Evolutionary conservation across 2,888 invertebrate genomes (phyloP).

Genomic region (Sarcophaga rosellei): DNA sequence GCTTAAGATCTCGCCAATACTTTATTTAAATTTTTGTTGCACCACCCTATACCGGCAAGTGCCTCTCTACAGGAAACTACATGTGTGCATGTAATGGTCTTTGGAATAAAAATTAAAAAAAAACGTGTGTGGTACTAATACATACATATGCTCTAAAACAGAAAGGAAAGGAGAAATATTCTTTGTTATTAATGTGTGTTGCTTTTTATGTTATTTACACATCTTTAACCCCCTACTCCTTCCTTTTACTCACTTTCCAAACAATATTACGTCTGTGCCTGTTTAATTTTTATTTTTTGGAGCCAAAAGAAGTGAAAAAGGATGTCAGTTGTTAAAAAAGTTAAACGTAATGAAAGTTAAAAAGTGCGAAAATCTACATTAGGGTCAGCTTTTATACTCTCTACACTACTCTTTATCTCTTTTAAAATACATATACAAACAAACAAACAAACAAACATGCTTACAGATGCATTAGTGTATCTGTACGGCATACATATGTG

Average conservation of each 20-base stretch:
- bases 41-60: background rate
- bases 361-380: slow-evolving; percentile 69
- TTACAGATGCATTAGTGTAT: background rate
- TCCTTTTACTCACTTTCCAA: background rate
- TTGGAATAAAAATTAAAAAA: background rate
- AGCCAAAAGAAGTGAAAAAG: slow-evolving; percentile 1
- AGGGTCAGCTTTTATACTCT: slow-evolving; percentile 56
- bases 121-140: slow-evolving; percentile 4
- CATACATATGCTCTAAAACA: too few relatives aligned
- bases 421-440: too few relatives aligned
- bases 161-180: too few relatives aligned
- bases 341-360: slow-evolving; percentile 62
- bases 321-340: slow-evolving; percentile 41
- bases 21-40: background rate
- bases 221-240: background rate
- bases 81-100: background rate
- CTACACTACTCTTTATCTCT: background rate
- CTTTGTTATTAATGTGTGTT: slow-evolving; percentile 8
- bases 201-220: slow-evolving; percentile 7
- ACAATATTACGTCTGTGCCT: background rate
- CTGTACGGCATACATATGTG: background rate
- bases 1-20: too few relatives aligned
- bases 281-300: slow-evolving; percentile 13
- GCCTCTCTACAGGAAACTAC: background rate
- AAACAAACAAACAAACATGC: too few relatives aligned